Evolutionary conservation across 2,113 vertebrate species (phyloP).

Genomic region (Girardinichthys multiradiatus): DNA sequence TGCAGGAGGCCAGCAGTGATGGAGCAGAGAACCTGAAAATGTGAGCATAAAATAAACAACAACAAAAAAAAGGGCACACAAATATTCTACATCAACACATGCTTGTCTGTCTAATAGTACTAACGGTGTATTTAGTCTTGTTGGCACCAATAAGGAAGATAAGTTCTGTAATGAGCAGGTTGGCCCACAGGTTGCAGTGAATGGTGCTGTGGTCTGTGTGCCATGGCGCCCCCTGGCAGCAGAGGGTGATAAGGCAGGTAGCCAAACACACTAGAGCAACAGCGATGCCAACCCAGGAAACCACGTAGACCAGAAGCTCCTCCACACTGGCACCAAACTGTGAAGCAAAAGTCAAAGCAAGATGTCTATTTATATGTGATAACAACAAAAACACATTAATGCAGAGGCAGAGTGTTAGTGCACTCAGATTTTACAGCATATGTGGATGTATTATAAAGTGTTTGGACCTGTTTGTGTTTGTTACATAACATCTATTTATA

Average conservation of each 20-base stretch:
- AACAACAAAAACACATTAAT: background rate
- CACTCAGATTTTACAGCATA: background rate
- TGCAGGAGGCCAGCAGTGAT: constrained; percentile 90
- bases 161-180: constrained; percentile 89
- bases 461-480: background rate
- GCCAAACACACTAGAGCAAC: constrained; percentile 93
- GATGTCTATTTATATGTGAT: background rate
- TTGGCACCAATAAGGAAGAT: constrained; percentile 92
- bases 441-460: constrained; percentile 1
- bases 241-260: constrained; percentile 91
- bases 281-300: constrained; percentile 93
- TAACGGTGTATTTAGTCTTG: constrained; percentile 90
- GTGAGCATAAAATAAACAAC: background rate
- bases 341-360: constrained; percentile 1
- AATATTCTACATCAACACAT: background rate
- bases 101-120: constrained; percentile 23
- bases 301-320: constrained; percentile 88
- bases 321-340: constrained; percentile 87
- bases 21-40: constrained; percentile 86
- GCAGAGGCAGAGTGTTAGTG: background rate
- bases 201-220: constrained; percentile 94
- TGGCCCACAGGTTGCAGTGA: constrained; percentile 83
- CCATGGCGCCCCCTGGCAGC: constrained; percentile 89
- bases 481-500: constrained; percentile 40
- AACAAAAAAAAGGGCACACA: background rate